Base-by-base conservation (phyloP, 2,797 vertebrate genomes). In the Poeciliopsis presidionis region DNA sequence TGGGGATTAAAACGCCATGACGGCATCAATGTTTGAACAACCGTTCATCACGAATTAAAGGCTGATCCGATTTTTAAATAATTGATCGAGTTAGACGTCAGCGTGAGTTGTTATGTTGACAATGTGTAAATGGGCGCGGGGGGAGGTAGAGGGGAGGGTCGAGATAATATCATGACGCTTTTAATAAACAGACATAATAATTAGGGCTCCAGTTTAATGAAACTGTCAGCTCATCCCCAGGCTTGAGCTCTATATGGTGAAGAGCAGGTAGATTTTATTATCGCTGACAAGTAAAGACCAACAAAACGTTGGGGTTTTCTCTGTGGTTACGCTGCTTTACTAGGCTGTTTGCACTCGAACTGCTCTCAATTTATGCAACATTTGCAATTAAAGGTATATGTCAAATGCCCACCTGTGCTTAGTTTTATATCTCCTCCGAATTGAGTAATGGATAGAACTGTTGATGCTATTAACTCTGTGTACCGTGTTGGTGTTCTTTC, bases 11-110 rank as follows among this genome's bases (percentile, higher is more conserved):
- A 75, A 77, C 74, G 80, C 57, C 25, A 59, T 46, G 67, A 72
- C 82, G 59, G 76, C 72, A 61, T 87, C 77, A 69, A 84, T 82
- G 78, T 89, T 89, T 77, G 90, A 86, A 84, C 74, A 3, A 33
- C 51, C 69, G 59, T 80, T 82, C 76, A 18, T 22, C 2, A 84
- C 41, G 45, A 88, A 87, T 86, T 83, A 88, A 85, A 86, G 46
- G 65, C 46, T 0, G 25, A 45, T 67, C 53, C 45, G 11, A 65
- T 85, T 80, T 76, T 67, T 49, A 76, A 71, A 83, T 88, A 53
- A 78, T 8, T 80, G 82, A 67, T 65, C 51, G 74, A 86, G 78
- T 85, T 77, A 81, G 76, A 76, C 79, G 79, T 63, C 47, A 59
- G 69, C 69, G 18, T 76, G 79, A 76, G 51, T 53, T 88, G 79